These are phyloP conservation scores for Cavia porcellus DNA, from an alignment of 2,113 vertebrate genomes.

Conservation along the genomic window DNA sequence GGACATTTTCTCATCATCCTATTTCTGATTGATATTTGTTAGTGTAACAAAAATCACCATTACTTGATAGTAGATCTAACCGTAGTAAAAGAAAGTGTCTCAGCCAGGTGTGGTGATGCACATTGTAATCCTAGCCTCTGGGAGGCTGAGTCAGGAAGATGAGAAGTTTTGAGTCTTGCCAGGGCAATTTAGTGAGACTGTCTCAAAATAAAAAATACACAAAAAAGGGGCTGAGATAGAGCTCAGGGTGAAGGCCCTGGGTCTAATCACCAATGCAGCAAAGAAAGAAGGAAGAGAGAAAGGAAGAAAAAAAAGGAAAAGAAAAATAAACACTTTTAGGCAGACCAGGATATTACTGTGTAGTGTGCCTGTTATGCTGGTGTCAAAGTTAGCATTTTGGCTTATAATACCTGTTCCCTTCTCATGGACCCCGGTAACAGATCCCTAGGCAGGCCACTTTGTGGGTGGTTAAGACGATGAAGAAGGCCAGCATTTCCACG, in stretches of 20 bases:
- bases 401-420: too few species aligned
- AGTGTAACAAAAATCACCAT: not conserved
- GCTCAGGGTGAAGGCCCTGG: not conserved
- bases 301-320: not conserved
- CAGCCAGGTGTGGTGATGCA: not conserved
- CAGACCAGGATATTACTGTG: rapidly evolving
- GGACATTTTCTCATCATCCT: not conserved
- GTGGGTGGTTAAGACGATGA: not conserved
- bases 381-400: rapidly evolving
- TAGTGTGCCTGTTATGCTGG: rapidly evolving
- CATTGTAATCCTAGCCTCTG: not conserved
- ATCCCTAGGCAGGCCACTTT: rapidly evolving
- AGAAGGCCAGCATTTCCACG: not conserved
- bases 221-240: not conserved
- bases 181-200: not conserved
- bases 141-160: not conserved
- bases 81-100: not conserved
- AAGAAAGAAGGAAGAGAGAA: not conserved
- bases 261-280: not conserved
- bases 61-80: not conserved
- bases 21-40: not conserved
- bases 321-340: not conserved
- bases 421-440: rapidly evolving
- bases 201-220: not conserved
- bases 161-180: not conserved